These are phyloP conservation scores for Fukomys damarensis DNA, from an alignment of 2,113 vertebrate species.

Conservation along the genomic window DNA sequence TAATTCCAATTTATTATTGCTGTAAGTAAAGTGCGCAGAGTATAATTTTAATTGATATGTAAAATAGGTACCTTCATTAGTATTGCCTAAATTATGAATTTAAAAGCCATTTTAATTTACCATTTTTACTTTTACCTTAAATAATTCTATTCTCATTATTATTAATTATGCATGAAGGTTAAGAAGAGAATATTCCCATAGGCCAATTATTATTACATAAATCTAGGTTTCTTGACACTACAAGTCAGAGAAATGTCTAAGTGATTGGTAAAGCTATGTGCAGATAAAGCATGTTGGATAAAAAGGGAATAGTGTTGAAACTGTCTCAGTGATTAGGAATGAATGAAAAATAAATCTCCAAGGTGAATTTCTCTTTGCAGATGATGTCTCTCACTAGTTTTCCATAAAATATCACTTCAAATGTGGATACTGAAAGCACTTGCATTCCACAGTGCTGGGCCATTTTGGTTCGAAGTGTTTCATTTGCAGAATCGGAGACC, in stretches of 20 bases:
- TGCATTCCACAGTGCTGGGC: neutral
- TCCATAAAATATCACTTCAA: neutral
- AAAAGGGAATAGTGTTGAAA: neutral
- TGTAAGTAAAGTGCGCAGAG: neutral
- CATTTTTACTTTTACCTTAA: conserved; percentile 44
- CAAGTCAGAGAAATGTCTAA: conserved; percentile 34
- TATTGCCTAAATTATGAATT: conserved; percentile 21
- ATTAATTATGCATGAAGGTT: conserved; percentile 20
- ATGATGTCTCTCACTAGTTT: neutral
- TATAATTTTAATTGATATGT: conserved; percentile 9
- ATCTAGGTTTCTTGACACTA: conserved; percentile 9
- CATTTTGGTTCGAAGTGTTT: neutral
- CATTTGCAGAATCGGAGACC: neutral
- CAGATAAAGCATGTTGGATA: neutral
- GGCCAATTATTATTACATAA: conserved; percentile 24
- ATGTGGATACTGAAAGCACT: neutral
- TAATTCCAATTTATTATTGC: conserved; percentile 35
- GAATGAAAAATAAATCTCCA: neutral
- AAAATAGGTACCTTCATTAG: conserved; percentile 23
- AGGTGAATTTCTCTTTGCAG: neutral
- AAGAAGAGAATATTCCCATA: neutral
- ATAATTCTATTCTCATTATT: neutral
- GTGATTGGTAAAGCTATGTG: neutral
- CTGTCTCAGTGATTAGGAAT: neutral
- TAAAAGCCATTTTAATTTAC: conserved; percentile 24